Evolutionary conservation across 2,888 invertebrate genomes (phyloP).

Genomic region (Noctua janthe): DNA sequence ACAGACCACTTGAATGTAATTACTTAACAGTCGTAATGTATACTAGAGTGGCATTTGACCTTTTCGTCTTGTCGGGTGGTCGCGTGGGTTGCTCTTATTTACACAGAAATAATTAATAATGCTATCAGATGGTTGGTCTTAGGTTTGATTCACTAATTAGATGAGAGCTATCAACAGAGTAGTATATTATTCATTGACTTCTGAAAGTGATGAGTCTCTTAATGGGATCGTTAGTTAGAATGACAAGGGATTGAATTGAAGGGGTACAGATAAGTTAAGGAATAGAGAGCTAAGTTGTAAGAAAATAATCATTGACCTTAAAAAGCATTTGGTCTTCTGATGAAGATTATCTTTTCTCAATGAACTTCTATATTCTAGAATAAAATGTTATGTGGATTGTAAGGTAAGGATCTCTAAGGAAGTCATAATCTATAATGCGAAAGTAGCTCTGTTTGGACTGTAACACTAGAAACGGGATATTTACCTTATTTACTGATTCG

Average conservation of each 20-base stretch:
- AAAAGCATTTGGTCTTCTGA: no score
- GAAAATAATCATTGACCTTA: no score
- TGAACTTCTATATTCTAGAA: no score
- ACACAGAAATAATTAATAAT: neutral
- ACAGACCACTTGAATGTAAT: conserved; percentile 33
- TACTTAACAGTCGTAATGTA: conserved; percentile 11
- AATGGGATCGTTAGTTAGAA: neutral
- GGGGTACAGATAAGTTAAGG: neutral
- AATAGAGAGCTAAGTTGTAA: neutral
- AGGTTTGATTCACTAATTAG: neutral
- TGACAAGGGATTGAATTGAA: neutral
- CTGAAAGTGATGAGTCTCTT: neutral
- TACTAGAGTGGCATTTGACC: neutral
- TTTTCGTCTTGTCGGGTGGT: neutral
- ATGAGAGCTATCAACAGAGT: neutral
- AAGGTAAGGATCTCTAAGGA: no score
- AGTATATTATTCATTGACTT: neutral
- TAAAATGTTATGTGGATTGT: no score
- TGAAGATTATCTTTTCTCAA: no score
- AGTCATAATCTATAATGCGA: no score
- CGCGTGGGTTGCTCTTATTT: conserved; percentile 3
- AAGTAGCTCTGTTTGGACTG: no score
- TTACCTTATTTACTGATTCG: no score
- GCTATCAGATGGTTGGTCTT: neutral
- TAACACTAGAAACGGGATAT: no score